Percentiles rank a stretch among this genome's conserved stretches.
phyloP scores from a whole-genome alignment of 1,140 invertebrate species.

The Melipona quadrifasciata region DNA sequence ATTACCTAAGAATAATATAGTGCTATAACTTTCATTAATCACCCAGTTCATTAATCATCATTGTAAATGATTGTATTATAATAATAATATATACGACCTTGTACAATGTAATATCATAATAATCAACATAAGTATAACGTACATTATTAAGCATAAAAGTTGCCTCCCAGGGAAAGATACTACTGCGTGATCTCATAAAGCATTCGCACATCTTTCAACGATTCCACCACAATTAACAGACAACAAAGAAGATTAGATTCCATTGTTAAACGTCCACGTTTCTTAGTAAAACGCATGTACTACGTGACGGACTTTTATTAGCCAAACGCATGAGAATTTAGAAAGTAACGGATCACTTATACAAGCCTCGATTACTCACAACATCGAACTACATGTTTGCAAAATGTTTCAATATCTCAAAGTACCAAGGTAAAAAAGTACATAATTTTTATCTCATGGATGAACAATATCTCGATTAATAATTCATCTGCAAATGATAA shows the following conservation, averaged over 20 bases:
- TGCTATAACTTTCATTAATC: no score
- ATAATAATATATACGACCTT: neutral
- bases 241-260: neutral
- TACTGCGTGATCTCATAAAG: neutral
- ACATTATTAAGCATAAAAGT: neutral
- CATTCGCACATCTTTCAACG: neutral
- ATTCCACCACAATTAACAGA: neutral
- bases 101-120: neutral
- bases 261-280: neutral
- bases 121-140: neutral
- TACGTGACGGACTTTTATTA: neutral
- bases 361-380: neutral
- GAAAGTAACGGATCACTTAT: slow-evolving; percentile 4
- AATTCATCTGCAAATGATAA: slow-evolving; percentile 1
- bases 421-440: neutral
- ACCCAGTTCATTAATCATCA: neutral
- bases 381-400: neutral
- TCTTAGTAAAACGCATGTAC: neutral
- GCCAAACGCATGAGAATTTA: slow-evolving; percentile 2
- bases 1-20: neutral
- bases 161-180: neutral
- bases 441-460: neutral
- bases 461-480: neutral
- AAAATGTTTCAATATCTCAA: neutral
- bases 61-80: no score